Base-by-base conservation (phyloP, 1,140 invertebrate species). In the Himalopsyche phryganea region DNA sequence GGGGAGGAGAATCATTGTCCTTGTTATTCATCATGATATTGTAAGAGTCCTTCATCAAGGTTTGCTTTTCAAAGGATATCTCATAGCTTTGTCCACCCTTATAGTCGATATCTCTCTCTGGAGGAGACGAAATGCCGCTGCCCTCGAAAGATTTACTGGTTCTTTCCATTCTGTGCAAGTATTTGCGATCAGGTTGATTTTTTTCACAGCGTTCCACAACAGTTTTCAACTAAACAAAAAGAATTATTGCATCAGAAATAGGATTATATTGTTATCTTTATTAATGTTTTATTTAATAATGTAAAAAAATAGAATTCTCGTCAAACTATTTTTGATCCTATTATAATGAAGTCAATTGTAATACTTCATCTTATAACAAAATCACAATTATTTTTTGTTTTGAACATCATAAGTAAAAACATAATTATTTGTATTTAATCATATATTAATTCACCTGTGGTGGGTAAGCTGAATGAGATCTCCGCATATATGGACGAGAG, bases 121-220 rank as follows among this genome's bases (percentile, higher is more conserved):
- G 88, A 1, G 87, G 87, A 28, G 88, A 89, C 7, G 87, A 86
- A 28, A 87, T 85, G 56, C 72, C 88, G 89, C 62, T 89, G 83
- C 56, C 81, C 80, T 69, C 89, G 85, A 41, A 82, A 83, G 28
- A 84, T 67, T 28, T 75, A 67, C 69, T 82, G 83, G 46, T 83
- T 82, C 65, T 87, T 83, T 67, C 86, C 81, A 70, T 88, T 84
- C 62, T 73, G 49, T 67, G 71, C 7, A 79, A 75, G 10, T 79
- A 78, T 65, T 84, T 81, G 58, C 77, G 78, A 65, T 87, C 84
- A 2, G 80, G 78, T 9, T 82, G 81, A 58, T 86, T 86, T 68
- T 86, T 86, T 71, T 88, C 86, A 67, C 84, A 85, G 61, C 84
- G 80, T 71, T 89, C 86, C 83, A 88, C 83, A 56, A 88, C 86